Base-by-base conservation (phyloP, 2,113 vertebrate species). In the Vimba vimba region DNA sequence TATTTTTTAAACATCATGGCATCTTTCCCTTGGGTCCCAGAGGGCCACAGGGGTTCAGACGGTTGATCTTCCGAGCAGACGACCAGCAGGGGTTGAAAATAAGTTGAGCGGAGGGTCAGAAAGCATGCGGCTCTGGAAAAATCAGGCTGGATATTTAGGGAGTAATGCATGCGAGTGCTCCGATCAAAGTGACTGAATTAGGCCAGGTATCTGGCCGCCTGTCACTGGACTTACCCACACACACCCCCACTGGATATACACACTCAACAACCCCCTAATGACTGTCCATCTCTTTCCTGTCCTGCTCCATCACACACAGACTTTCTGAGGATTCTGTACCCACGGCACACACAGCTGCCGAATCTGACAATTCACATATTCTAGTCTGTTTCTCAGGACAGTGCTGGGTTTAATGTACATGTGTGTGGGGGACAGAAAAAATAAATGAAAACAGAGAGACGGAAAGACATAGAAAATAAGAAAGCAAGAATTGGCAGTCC, bases 121-220 rank as follows among this genome's bases (percentile, higher is more conserved):
- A 30, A 62, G 68, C 64, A 80, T 59, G 52, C 25, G 25, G 59
- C 50, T 84, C 79, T 90, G 82, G 88, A 83, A 88, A 88, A 87
- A 83, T 71, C 75, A 64, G 79, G 75, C 11, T 39, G 73, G 78
- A 83, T 85, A 87, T 90, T 88, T 85, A 85, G 83, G 86, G 85
- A 80, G 74, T 87, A 86, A 87, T 80, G 50, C 85, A 83, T 83
- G 85, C 83, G 43, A 87, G 82, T 36, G 68, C 45, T 60, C 55
- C 50, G 15, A 76, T 87, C 83, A 90, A 87, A 84, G 57, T 90
- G 87, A 88, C 87, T 85, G 87, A 90, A 90, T 86, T 88, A 87
- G 89, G 87, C 87, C 87, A 90, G 87, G 79, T 90, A 64, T 85
- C 62, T 71, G 59, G 64, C 84, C 71, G 74, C 83, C 87, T 85